These are phyloP conservation scores for Alca torda DNA, from an alignment of 2,797 vertebrate species.

Conservation along the genomic window DNA sequence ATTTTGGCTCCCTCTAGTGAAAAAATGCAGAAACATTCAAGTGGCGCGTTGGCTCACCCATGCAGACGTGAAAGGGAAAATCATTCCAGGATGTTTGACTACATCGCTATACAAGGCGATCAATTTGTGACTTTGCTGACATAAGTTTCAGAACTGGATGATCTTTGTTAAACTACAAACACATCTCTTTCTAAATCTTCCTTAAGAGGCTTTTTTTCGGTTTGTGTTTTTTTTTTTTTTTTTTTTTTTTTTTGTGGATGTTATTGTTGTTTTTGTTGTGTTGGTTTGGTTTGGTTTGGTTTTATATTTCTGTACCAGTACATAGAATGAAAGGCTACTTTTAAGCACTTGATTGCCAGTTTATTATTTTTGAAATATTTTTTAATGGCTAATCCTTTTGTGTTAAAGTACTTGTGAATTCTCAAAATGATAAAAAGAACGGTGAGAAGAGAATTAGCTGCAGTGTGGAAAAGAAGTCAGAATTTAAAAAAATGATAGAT, in stretches of 20 bases:
- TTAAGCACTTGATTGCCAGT: neutral
- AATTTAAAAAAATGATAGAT: neutral
- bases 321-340: neutral
- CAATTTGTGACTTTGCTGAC: fast-evolving
- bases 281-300: too few relatives aligned
- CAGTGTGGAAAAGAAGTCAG: neutral
- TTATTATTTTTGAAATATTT: neutral
- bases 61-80: neutral
- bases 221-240: too few relatives aligned
- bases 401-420: neutral
- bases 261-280: too few relatives aligned
- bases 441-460: neutral
- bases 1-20: slow-evolving; percentile 73
- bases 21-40: neutral
- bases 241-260: neutral
- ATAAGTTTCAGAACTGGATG: neutral
- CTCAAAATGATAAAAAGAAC: neutral
- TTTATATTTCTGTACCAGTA: neutral
- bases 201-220: neutral
- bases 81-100: neutral
- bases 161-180: neutral
- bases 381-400: neutral
- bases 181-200: neutral
- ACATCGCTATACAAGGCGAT: neutral
- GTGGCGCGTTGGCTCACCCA: fast-evolving